Base-by-base conservation (phyloP, 2,888 invertebrate species). In the Pelosia muscerda region DNA sequence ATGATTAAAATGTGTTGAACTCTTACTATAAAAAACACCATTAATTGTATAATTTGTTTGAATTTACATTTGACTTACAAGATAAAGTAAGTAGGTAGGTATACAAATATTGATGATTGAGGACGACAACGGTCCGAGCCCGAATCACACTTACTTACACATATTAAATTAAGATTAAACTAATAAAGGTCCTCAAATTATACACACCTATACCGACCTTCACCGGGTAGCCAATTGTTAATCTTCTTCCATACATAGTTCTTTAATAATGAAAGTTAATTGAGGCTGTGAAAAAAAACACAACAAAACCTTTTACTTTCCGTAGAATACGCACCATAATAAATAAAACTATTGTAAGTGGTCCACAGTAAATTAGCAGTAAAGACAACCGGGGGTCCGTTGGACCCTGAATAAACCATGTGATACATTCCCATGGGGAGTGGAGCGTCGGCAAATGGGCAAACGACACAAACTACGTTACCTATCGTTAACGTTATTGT, bases 331-430 rank as follows among this genome's bases (percentile, higher is more conserved):
- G 6, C 31, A 19, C 19, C 31, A 26, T 31, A 71, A 73, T 66
- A 73, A 81, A 79, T 67, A 70, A 63, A 67, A 68, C 65, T 62
- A 34, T 66, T 68, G 64, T 69, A 78, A 78, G 63, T 71, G 72
- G 28, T 70, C 55, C 23, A 68, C 61, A 66, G 66, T 81, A 79
- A 78, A 79, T 79, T 78, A 79, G 64, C 79, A 76, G 76, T 78
- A 81, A 79, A 75, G 71, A 81, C 53, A 23, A 63, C 68, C 11
- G 55, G 74, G 81, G 81, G 74, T 69, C 73, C 67, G 61, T 54
- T 10, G 22, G 34, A 57, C 66, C 60, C 67, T 81, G 79, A 78
- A 82, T 82, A 81, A 83, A 72, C 69, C 81, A 82, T 82, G 78
- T 77, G 83, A 74, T 65, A 54, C 15, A 63, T 77, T 79, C 82